Base-by-base conservation (phyloP, 2,113 vertebrate genomes). In the Leptocoma aspasia region DNA sequence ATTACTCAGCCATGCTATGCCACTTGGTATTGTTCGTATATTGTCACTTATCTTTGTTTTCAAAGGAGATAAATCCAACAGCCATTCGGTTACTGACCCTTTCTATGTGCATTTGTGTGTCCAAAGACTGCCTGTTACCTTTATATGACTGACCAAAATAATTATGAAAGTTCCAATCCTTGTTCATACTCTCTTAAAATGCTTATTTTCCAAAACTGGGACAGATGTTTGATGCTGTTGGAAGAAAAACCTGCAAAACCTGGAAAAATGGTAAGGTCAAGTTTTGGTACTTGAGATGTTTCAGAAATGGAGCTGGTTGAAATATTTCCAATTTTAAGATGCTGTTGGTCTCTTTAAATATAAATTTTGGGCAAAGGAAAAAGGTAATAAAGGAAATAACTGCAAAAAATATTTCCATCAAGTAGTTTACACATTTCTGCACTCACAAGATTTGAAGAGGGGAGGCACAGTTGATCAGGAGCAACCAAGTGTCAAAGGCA, bases 31-130 rank as follows among this genome's bases (percentile, higher is more conserved):
- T 82, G 72, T 89, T 92, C 86, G 82, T 72, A 6, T 78, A 44
- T 97, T 92, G 94, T 73, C 83, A 64, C 86, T 89, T 93, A 76
- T 30, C 79, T 96, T 80, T 92, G 61, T 66, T 59, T 96, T 72
- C 50, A 50, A 81, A 93, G 75, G 73, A 86, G 77, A 56, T 61
- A 73, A 94, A 94, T 83, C 79, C n/a, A 49, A 50, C 28, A 78
- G 23, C 54, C 16, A 2, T 68, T 30, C 57, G 47, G 17, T 73
- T 88, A 54, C 42, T 41, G 64, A 35, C 15, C 20, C 37, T 81
- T 88, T 70, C 47, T 56, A 1, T 23, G 16, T 5, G 15, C 54
- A 11, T 65, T 72, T 69, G 17, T 80, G 15, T 65, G 57, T 71
- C 27, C 2, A 9, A 82, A 89, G 30, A 52, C 52, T 91, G 35